phyloP scores from a whole-genome alignment of 2,888 invertebrate genomes.

The Rhagium mordax region DNA sequence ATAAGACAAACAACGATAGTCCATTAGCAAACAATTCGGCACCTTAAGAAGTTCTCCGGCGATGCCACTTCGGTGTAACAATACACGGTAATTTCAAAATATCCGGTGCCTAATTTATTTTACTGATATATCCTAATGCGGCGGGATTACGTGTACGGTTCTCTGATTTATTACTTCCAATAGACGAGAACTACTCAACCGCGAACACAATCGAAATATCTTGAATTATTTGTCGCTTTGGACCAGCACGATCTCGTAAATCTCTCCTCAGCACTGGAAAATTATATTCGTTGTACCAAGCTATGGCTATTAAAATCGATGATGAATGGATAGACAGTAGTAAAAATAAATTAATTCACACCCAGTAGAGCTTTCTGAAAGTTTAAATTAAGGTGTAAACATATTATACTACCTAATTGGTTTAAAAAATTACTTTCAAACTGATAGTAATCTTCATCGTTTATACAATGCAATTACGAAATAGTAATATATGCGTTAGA shows the following conservation, averaged over 20 bases:
- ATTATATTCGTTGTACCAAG: neutral
- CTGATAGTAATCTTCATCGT: neutral
- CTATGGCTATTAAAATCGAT: neutral
- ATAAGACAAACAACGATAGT: constrained; percentile 18
- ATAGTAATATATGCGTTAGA: neutral
- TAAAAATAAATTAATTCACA: neutral
- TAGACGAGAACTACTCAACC: constrained; percentile 49
- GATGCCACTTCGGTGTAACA: constrained; percentile 10
- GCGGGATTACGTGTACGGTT: constrained; percentile 13
- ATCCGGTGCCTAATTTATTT: constrained; percentile 32
- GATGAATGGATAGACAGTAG: neutral
- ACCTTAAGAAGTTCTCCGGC: neutral
- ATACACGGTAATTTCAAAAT: constrained; percentile 27
- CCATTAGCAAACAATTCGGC: constrained; percentile 25
- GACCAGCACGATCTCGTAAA: constrained; percentile 34
- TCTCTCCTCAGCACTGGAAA: neutral
- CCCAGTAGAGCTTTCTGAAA: neutral
- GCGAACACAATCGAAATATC: constrained; percentile 45
- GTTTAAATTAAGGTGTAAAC: neutral
- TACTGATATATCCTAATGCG: constrained; percentile 27
- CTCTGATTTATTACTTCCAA: constrained; percentile 46
- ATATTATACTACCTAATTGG: neutral
- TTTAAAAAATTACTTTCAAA: neutral
- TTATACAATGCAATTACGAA: neutral
- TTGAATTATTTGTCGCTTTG: constrained; percentile 49